phyloP scores from a whole-genome alignment of 2,113 vertebrate species.

The Leptosomus discolor region DNA sequence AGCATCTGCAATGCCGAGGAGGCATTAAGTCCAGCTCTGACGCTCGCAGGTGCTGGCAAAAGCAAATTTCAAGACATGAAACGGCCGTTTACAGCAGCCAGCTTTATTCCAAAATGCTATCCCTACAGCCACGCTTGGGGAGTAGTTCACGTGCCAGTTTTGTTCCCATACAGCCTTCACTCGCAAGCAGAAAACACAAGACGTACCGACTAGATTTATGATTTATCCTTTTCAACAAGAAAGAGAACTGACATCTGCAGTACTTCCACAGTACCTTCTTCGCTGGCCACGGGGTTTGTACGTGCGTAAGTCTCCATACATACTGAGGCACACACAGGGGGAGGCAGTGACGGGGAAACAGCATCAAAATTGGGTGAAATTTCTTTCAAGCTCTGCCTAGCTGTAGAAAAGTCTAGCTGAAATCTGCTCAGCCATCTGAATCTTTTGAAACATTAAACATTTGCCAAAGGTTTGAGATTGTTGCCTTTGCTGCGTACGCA shows the following conservation, averaged over 20 bases:
- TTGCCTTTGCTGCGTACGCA: background rate
- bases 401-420: background rate
- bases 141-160: background rate
- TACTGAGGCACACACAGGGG: background rate
- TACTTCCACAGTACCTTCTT: background rate
- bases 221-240: background rate
- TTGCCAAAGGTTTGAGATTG: background rate
- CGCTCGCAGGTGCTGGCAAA: conserved; percentile 2
- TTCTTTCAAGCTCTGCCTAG: background rate
- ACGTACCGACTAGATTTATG: background rate
- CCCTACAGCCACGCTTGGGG: accelerated
- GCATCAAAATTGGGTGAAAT: background rate
- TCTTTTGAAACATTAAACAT: background rate
- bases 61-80: background rate
- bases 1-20: background rate
- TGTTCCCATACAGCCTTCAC: background rate
- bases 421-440: background rate
- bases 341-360: background rate
- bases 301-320: background rate
- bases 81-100: background rate
- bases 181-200: background rate
- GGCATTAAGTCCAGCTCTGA: background rate
- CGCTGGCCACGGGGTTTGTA: background rate
- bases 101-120: background rate
- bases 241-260: background rate